Percentiles rank a stretch among this genome's conserved stretches.
These are phyloP conservation scores for Falco rusticolus DNA, from an alignment of 2,797 vertebrate genomes.

Conservation along the genomic window DNA sequence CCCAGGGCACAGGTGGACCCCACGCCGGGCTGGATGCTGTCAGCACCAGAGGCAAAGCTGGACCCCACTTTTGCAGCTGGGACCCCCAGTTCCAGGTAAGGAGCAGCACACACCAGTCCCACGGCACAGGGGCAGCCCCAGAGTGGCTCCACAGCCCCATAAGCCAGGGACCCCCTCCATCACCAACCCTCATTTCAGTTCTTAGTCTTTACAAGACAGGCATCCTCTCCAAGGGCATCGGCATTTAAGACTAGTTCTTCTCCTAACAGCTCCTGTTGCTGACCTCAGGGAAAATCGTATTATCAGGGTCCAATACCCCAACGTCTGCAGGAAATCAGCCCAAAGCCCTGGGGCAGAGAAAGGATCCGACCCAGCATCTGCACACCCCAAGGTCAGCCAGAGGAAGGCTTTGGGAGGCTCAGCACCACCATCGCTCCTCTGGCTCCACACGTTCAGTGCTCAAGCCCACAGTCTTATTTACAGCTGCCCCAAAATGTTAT, in stretches of 20 bases:
- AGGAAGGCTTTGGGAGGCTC: not conserved
- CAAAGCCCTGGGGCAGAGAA: not conserved
- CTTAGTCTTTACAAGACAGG: not conserved
- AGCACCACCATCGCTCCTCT: not conserved
- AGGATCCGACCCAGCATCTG: not conserved
- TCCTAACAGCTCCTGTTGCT: accelerated
- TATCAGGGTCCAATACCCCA: not conserved
- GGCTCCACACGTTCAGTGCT: accelerated
- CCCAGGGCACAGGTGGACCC: accelerated
- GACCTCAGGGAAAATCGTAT: not conserved
- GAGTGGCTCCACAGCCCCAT: not conserved
- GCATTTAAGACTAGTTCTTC: not conserved
- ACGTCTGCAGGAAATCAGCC: not conserved
- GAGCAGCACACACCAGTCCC: not conserved
- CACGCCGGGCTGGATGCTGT: accelerated
- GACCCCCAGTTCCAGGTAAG: not conserved
- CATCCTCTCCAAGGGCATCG: accelerated
- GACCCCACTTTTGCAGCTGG: not conserved
- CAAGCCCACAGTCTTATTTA: not conserved
- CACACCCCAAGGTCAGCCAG: accelerated
- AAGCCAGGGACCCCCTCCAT: not conserved
- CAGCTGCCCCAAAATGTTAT: not conserved
- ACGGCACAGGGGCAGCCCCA: not conserved
- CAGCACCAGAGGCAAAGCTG: not conserved
- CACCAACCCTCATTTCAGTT: accelerated